These are phyloP conservation scores for Aphis craccivora DNA, from an alignment of 1,140 invertebrate genomes.

Conservation along the genomic window DNA sequence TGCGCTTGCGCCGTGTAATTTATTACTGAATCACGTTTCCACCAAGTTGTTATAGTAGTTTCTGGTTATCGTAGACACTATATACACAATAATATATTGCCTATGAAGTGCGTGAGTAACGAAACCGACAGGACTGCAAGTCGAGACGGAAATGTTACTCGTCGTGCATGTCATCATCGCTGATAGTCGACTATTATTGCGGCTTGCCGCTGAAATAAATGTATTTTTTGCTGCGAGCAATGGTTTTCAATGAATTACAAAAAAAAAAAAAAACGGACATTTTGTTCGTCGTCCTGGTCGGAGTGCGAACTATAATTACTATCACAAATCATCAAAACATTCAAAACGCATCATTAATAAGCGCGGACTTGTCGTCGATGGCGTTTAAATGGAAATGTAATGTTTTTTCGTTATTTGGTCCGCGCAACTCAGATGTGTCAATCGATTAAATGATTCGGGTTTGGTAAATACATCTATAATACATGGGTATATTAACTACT, in stretches of 20 bases:
- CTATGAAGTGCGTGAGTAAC: background rate
- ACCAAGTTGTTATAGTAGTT: background rate
- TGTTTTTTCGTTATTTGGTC: background rate
- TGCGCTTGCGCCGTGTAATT: background rate
- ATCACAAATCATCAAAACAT: background rate
- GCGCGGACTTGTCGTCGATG: background rate
- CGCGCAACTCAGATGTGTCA: background rate
- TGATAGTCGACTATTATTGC: background rate
- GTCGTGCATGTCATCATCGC: background rate
- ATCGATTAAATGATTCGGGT: background rate
- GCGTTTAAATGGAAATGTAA: background rate
- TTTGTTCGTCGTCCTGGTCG: background rate
- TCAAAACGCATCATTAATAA: background rate
- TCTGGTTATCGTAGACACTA: background rate
- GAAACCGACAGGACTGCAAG: background rate
- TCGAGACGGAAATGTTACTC: background rate
- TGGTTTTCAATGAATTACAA: background rate
- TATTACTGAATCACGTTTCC: background rate
- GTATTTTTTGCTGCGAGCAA: background rate
- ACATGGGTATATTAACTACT: background rate
- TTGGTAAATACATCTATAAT: background rate
- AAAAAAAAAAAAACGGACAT: background rate
- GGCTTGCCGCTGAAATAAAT: background rate
- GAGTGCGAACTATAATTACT: background rate
- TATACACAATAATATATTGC: background rate